Base-by-base conservation (phyloP, 2,113 vertebrate genomes). In the Podarcis muralis region DNA sequence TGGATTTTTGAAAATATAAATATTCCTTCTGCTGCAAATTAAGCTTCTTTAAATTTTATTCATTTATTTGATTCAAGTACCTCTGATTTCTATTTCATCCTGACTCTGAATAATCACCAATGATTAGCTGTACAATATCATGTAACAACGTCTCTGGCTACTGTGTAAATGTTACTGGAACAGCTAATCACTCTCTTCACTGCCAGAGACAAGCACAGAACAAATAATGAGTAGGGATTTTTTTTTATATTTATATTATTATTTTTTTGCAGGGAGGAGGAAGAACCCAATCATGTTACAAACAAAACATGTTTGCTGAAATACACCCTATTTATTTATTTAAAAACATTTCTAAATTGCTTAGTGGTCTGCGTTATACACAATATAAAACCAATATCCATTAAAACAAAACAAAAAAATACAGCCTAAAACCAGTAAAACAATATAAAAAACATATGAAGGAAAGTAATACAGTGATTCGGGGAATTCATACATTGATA, bases 51-150 rank as follows among this genome's bases (percentile, higher is more conserved):
- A 40, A 35, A 88, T 13, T 23, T 82, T 77, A 5, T n/a, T 91
- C 78, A 89, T 3, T 57, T 90, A 37, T 89, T 94, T 91, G 18
- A 84, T 90, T 93, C 81, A 93, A 91, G 76, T 57, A 0, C 23
- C 78, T 84, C 40, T 90, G 87, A 92, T 92, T 90, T 88, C 71
- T 81, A 85, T 32, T 87, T 92, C 76, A 75, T 92, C 30, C 75
- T 87, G 35, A 66, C 25, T 86, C 86, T 91, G 81, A 91, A 90
- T 89, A 72, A 81, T 4, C 88, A 89, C 0, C 71, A 89, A 32
- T 20, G 80, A 59, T 87, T 86, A 83, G 43, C 40, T 92, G 88
- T 92, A 77, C 91, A 89, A 89, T 83, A 85, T 69, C 83, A 25
- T 86, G 53, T 35, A 43, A 76, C 85, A 90, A 88, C 71, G 88